Evolutionary conservation across 1,140 invertebrate species (phyloP).

Genomic region (Luehdorfia chinensis): DNA sequence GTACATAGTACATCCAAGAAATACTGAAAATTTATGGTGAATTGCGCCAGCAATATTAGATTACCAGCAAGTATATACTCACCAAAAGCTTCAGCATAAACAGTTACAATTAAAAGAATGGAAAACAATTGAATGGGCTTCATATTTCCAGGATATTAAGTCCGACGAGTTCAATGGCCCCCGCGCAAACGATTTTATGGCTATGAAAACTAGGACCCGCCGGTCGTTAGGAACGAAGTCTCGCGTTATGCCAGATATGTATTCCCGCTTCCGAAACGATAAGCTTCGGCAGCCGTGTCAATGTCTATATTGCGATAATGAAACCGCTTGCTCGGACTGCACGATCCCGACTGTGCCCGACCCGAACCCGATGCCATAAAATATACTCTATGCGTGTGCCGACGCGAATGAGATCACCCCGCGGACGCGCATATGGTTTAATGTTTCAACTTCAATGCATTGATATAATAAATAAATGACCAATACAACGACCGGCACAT

Average conservation of each 20-base stretch:
- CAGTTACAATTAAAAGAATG: neutral
- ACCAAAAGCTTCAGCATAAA: neutral
- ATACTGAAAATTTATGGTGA: no score
- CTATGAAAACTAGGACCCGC: no score
- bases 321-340: constrained; percentile 16
- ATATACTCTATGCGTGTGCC: no score
- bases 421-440: constrained; percentile 25
- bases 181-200: no score
- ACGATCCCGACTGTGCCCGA: constrained; percentile 13
- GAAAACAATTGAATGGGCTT: neutral
- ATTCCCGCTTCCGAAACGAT: constrained; percentile 48
- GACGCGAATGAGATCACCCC: constrained; percentile 16
- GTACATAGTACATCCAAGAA: no score
- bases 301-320: constrained; percentile 14
- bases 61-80: no score
- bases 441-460: constrained; percentile 3
- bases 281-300: constrained; percentile 29
- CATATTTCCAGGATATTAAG: neutral
- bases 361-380: no score
- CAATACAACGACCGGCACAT: neutral
- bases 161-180: neutral
- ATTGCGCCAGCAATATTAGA: no score
- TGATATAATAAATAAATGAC: constrained; percentile 8
- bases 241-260: constrained; percentile 30
- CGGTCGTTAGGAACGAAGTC: no score